Conservation (phyloP, 2,797 vertebrate genomes). For the Pagetopsis macropterus region DNA sequence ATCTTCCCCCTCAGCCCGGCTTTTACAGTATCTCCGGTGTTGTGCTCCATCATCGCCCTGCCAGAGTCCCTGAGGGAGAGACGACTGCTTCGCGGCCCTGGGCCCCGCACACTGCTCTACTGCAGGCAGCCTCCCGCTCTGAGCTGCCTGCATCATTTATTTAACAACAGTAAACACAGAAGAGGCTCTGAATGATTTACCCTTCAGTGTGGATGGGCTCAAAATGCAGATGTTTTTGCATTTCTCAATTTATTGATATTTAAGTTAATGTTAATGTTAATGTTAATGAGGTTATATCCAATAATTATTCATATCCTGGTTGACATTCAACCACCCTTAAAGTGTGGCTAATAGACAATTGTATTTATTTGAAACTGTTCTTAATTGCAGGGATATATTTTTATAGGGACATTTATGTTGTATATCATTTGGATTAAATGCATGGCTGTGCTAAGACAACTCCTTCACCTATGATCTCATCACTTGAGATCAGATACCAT, state of each 20-base stretch:
- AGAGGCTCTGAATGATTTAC: slow-evolving; percentile 47
- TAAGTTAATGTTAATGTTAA: slow-evolving; percentile 1
- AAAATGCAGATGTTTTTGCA: slow-evolving; percentile 24
- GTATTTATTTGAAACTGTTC: slow-evolving; percentile 15
- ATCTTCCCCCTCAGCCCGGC: slow-evolving; percentile 21
- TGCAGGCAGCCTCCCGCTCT: slow-evolving; percentile 51
- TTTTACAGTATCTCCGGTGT: slow-evolving; percentile 45
- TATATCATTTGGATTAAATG: slow-evolving; percentile 5
- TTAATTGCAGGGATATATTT: slow-evolving; percentile 13
- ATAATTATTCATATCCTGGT: slow-evolving; percentile 3
- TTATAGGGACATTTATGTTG: slow-evolving; percentile 7
- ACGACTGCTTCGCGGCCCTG: slow-evolving; percentile 42
- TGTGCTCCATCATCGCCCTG: slow-evolving; percentile 45
- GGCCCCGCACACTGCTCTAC: slow-evolving; percentile 39
- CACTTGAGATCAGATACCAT: slow-evolving; percentile 15
- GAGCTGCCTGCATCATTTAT: slow-evolving; percentile 66
- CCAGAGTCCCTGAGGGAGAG: slow-evolving; percentile 36
- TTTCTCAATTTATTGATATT: not conserved
- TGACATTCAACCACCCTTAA: slow-evolving; percentile 3
- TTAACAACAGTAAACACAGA: slow-evolving; percentile 64
- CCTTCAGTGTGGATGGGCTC: slow-evolving; percentile 17
- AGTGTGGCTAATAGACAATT: slow-evolving; percentile 12
- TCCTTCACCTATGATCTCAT: slow-evolving; percentile 1
- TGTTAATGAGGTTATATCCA: not conserved
- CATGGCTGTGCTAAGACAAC: slow-evolving; percentile 9